phyloP scores from a whole-genome alignment of 2,797 vertebrate genomes.

The Tauraco hartlaubi region DNA sequence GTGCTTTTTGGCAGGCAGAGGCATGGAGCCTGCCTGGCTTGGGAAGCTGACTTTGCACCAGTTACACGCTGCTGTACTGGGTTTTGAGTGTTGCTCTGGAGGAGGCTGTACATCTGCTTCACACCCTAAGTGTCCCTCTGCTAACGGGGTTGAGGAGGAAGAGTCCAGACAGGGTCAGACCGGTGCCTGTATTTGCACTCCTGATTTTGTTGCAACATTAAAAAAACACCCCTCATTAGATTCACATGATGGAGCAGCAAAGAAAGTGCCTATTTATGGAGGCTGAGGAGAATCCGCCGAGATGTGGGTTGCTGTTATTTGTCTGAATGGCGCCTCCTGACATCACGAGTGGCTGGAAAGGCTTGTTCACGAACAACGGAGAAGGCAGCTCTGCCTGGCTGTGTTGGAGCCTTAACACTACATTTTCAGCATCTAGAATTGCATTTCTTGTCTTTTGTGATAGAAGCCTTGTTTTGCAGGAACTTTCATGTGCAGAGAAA shows the following conservation, averaged over 20 bases:
- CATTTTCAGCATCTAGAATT: background rate
- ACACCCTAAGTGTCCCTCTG: accelerated
- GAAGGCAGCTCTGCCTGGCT: background rate
- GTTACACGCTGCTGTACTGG: background rate
- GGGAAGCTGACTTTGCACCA: background rate
- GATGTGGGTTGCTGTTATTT: conserved; percentile 17
- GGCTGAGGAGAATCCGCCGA: conserved; percentile 1
- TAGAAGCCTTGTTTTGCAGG: background rate
- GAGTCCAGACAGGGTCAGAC: background rate
- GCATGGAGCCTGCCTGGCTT: background rate
- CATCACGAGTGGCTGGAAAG: conserved; percentile 27
- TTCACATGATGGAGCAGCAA: conserved; percentile 37
- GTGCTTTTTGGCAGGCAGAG: background rate
- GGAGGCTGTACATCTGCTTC: background rate
- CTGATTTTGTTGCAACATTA: background rate
- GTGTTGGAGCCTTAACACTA: background rate
- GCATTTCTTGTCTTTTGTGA: background rate
- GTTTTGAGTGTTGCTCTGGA: background rate
- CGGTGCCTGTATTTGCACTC: background rate
- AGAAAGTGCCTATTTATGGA: conserved; percentile 48
- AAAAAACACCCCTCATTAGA: background rate
- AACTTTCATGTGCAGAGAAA: background rate
- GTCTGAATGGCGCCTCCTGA: conserved; percentile 18
- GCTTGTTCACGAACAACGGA: background rate
- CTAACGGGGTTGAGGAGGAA: background rate